phyloP scores from a whole-genome alignment of 2,113 vertebrate species.

The Etheostoma cragini region DNA sequence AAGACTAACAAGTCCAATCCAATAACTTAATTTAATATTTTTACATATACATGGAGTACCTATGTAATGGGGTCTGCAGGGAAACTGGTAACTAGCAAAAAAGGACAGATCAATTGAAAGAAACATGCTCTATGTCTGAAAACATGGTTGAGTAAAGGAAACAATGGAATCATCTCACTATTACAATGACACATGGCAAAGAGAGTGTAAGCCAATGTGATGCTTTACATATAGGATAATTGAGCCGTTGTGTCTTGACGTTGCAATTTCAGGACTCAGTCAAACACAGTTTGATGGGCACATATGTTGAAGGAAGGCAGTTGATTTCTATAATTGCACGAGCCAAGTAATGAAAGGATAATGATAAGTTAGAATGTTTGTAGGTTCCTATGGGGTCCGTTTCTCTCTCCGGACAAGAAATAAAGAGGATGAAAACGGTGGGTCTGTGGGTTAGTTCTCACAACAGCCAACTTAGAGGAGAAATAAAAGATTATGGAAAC shows the following conservation, averaged over 20 bases:
- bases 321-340: constrained; percentile 40
- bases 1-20: not conserved
- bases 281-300: not conserved
- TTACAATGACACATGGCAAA: not conserved
- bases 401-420: not conserved
- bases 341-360: constrained; percentile 50
- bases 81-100: not conserved
- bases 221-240: constrained; percentile 11
- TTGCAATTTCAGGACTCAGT: constrained; percentile 19
- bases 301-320: constrained; percentile 19
- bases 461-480: not conserved
- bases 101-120: not conserved
- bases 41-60: not conserved
- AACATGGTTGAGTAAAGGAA: not conserved
- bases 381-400: constrained; percentile 37
- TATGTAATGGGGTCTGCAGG: not conserved
- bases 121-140: not conserved
- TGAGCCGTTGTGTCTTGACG: constrained; percentile 7
- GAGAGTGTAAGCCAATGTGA: not conserved
- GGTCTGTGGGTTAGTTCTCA: not conserved
- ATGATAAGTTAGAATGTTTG: constrained; percentile 48
- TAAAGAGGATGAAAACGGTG: not conserved
- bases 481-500: not conserved
- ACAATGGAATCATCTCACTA: not conserved
- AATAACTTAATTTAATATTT: not conserved